Evolutionary conservation across 2,113 vertebrate species (phyloP), one percentile per base, ranked within the genome.

Genomic region (Actenoides hombroni): DNA sequence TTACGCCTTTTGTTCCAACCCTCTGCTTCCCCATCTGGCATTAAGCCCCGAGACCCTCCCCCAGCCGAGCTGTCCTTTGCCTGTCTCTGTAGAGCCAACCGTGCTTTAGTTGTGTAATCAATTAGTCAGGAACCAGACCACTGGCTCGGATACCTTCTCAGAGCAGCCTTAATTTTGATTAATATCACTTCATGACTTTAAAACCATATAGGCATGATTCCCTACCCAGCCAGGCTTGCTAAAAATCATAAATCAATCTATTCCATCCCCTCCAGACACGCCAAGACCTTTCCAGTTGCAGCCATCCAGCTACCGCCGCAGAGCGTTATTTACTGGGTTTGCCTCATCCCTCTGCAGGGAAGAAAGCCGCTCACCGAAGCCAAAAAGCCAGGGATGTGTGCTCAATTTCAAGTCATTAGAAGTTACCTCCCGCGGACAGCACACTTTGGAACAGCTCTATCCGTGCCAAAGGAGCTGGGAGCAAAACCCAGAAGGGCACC

Each of bases 231-330:
- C 92, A 87, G 64, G 83, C 97, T 95, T 97, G 92, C 88, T 89
- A 94, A 97, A 97, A 97, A 96, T 90, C 97, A 96, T 97, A 97
- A 97, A 98, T 98, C 97, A 98, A 97, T 94, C 97, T 89, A 63
- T 71, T 91, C 96, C 92, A 40, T 85, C 96, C 96, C 94, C 96
- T 92, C 81, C 90, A 79, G 95, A 95, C 24, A 0, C 21, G 1
- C 91, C 15, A 3, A 96, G 91, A 94, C 88, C 93, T 96, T 97
- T 97, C 94, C 87, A 88, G 92, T 25, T 84, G 68, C 74, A 82
- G 83, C 82, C 96, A 88, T 87, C 92, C 87, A 86, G 94, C 95
- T 88, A 19, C 88, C 35, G n/a, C 70, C 21, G 14, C 70, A 35
- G 80, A 88, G 37, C 68, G 7, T 91, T 48, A 70, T 97, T 92